Evolutionary conservation across 2,797 vertebrate genomes (phyloP).

Genomic region (Protonibea diacanthus): DNA sequence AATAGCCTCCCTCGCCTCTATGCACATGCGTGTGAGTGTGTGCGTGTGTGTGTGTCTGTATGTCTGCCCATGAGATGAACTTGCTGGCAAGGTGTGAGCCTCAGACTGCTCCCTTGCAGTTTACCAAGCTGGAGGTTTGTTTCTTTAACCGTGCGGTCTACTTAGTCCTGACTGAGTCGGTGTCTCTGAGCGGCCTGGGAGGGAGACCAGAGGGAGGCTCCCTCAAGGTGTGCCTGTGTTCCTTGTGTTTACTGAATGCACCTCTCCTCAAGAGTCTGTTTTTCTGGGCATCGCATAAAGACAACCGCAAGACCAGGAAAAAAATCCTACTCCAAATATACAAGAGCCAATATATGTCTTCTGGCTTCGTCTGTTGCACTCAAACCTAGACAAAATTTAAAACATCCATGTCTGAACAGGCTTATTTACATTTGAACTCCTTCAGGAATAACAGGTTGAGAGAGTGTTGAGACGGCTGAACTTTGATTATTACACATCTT

Average conservation of each 20-base stretch:
- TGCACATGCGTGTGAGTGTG: not conserved
- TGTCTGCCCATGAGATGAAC: constrained; percentile 55
- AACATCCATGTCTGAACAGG: constrained; percentile 56
- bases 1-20: constrained; percentile 60
- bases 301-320: constrained; percentile 62
- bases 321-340: constrained; percentile 68
- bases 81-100: constrained; percentile 50
- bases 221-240: constrained; percentile 76
- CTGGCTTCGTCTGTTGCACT: constrained; percentile 56
- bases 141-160: constrained; percentile 83
- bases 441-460: constrained; percentile 55
- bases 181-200: constrained; percentile 58
- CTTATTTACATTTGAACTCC: constrained; percentile 49
- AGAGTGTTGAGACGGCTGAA: constrained; percentile 57
- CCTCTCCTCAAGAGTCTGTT: constrained; percentile 73
- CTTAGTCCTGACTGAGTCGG: constrained; percentile 72
- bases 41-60: constrained; percentile 17
- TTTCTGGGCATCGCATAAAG: constrained; percentile 78
- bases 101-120: constrained; percentile 59
- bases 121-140: constrained; percentile 75
- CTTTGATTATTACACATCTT: constrained; percentile 19
- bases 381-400: constrained; percentile 64
- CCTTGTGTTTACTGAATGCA: constrained; percentile 75
- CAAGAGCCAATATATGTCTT: constrained; percentile 68
- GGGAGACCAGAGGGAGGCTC: constrained; percentile 60